phyloP scores from a whole-genome alignment of 2,888 invertebrate species.

The Stramonita haemastoma region DNA sequence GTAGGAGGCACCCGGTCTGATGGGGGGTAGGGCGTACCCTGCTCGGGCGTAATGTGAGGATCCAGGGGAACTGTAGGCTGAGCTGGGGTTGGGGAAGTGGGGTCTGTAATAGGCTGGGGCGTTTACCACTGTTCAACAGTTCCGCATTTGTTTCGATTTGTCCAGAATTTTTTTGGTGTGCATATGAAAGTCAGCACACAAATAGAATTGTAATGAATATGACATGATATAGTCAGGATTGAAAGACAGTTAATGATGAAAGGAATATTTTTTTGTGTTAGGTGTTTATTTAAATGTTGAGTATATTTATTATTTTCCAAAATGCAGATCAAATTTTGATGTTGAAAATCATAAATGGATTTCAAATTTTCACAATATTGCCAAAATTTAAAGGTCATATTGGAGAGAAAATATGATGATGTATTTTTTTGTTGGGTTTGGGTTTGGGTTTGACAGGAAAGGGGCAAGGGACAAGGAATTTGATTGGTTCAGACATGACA shows the following conservation, averaged over 20 bases:
- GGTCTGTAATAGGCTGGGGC: constrained; percentile 47
- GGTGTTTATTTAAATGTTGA: too few relatives aligned
- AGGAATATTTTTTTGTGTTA: neutral
- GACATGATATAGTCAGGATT: neutral
- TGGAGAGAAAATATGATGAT: too few relatives aligned
- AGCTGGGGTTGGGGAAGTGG: constrained; percentile 40
- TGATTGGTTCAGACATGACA: too few relatives aligned
- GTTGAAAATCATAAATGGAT: too few relatives aligned
- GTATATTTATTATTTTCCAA: too few relatives aligned
- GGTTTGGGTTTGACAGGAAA: too few relatives aligned
- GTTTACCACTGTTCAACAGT: constrained; percentile 39
- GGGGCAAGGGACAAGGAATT: too few relatives aligned
- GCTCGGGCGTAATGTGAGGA: constrained; percentile 30
- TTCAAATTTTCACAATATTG: too few relatives aligned
- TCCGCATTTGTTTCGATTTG: neutral
- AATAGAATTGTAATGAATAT: too few relatives aligned
- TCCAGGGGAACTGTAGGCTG: neutral
- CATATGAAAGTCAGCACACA: neutral
- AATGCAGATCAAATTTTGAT: too few relatives aligned
- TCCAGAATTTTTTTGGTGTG: neutral
- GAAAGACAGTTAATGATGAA: neutral
- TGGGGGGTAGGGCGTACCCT: neutral
- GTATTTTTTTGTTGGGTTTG: too few relatives aligned
- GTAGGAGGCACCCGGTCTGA: constrained; percentile 31
- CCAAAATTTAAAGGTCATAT: too few relatives aligned